Conservation (phyloP, 2,888 invertebrate species). For the Bursaphelenchus okinawaensis region DNA sequence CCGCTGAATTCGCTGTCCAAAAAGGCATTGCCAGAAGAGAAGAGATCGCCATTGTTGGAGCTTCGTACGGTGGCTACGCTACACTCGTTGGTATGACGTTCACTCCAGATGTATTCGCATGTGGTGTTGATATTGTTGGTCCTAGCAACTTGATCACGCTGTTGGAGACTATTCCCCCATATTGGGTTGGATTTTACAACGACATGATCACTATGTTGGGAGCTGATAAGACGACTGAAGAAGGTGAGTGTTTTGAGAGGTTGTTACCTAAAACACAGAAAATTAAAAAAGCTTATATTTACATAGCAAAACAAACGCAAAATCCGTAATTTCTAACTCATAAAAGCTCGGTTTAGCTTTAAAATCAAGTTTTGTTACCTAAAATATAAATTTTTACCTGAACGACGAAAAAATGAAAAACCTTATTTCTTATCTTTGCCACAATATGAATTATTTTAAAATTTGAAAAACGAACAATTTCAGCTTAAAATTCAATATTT, state of each 20-base stretch:
- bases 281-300: too few species aligned
- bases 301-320: too few species aligned
- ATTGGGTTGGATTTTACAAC: constrained; percentile 55
- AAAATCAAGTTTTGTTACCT: too few species aligned
- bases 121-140: constrained; percentile 56
- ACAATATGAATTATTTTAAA: too few species aligned
- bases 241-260: constrained; percentile 15
- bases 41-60: constrained; percentile 47
- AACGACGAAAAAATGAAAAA: too few species aligned
- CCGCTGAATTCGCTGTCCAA: constrained; percentile 49
- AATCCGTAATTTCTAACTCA: too few species aligned
- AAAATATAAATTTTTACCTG: neutral
- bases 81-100: constrained; percentile 56
- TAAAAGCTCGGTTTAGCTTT: too few species aligned
- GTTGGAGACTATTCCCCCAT: constrained; percentile 55
- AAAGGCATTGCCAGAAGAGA: constrained; percentile 45
- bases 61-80: constrained; percentile 35
- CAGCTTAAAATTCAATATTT: too few species aligned
- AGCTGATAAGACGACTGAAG: constrained; percentile 34
- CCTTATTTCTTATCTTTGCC: too few species aligned
- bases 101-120: constrained; percentile 54
- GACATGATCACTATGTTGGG: constrained; percentile 48
- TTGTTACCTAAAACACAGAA: too few species aligned
- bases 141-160: constrained; percentile 53
- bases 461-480: too few species aligned